These are phyloP conservation scores for Embidobia sp. DNA, from an alignment of 2,888 invertebrate species.

Conservation along the genomic window DNA sequence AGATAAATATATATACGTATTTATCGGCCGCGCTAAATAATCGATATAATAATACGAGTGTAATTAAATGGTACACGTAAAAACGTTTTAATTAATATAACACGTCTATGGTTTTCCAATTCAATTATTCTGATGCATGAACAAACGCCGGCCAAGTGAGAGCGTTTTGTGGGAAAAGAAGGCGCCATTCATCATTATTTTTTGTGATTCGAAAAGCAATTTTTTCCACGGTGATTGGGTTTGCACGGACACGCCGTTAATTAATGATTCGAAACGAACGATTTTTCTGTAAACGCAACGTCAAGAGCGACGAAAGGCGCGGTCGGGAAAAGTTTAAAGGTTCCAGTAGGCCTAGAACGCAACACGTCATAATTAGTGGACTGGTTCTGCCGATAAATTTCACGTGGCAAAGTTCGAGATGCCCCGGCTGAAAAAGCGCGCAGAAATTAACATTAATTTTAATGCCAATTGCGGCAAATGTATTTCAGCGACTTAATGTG, in stretches of 20 bases:
- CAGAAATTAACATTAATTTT: conserved; percentile 44
- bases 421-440: conserved; percentile 4
- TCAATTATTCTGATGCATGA: too few species aligned
- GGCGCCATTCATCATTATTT: conserved; percentile 2
- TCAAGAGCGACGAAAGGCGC: conserved; percentile 15
- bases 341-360: conserved; percentile 46
- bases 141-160: too few species aligned
- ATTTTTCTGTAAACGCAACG: conserved; percentile 29
- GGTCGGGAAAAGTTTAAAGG: conserved; percentile 39
- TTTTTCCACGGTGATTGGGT: conserved; percentile 15
- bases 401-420: conserved; percentile 31
- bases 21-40: too few species aligned
- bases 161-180: conserved; percentile 9
- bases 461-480: conserved; percentile 33
- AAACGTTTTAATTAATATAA: neutral
- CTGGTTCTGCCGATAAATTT: conserved; percentile 45
- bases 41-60: too few species aligned
- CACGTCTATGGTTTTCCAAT: too few species aligned
- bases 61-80: too few species aligned
- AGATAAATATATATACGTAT: too few species aligned
- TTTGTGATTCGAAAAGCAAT: neutral
- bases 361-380: conserved; percentile 49
- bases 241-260: conserved; percentile 23
- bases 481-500: conserved; percentile 17
- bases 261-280: conserved; percentile 26